Evolutionary conservation across 92 coral and sea anemone genomes (phyloP).

Genomic region (Isaurus tuberculatus): DNA sequence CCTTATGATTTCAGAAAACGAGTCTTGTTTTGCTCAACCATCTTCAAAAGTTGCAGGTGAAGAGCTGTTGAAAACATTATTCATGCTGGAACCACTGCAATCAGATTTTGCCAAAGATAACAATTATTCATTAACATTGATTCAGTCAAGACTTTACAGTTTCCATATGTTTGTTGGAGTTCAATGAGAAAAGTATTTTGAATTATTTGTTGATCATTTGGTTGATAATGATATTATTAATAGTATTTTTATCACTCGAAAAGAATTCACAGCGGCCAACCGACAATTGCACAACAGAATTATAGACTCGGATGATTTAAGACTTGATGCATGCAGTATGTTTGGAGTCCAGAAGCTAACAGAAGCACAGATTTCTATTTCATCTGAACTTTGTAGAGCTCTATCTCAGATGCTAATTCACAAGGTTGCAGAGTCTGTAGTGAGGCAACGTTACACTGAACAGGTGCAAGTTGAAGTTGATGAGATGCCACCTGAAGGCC

Average conservation of each 20-base stretch:
- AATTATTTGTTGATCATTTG: conserved; percentile 27
- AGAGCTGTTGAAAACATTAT: background rate
- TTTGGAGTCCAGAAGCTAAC: conserved; percentile 7
- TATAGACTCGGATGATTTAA: conserved; percentile 16
- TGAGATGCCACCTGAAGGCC: conserved; percentile 49
- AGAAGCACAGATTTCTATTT: conserved; percentile 29
- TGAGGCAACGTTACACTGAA: conserved; percentile 1
- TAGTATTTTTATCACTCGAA: background rate
- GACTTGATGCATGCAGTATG: conserved; percentile 16
- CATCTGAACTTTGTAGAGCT: background rate
- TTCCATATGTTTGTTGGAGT: conserved; percentile 22
- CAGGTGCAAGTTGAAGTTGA: background rate
- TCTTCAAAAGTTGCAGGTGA: conserved; percentile 2
- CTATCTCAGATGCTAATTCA: conserved; percentile 29
- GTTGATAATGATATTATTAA: background rate
- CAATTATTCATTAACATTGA: background rate
- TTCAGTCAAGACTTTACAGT: background rate
- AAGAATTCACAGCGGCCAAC: conserved; percentile 36
- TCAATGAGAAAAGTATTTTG: conserved; percentile 28
- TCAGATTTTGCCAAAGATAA: conserved; percentile 4
- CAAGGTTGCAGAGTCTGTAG: background rate
- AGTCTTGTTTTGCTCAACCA: conserved; percentile 25
- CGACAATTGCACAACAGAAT: conserved; percentile 19
- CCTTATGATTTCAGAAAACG: background rate
- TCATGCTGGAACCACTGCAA: background rate